A percentile compares a stretch with the other conserved stretches of the same genome.
Evolutionary conservation across 2,113 vertebrate species (phyloP).

Genomic region (Neodontobutis hainanensis): DNA sequence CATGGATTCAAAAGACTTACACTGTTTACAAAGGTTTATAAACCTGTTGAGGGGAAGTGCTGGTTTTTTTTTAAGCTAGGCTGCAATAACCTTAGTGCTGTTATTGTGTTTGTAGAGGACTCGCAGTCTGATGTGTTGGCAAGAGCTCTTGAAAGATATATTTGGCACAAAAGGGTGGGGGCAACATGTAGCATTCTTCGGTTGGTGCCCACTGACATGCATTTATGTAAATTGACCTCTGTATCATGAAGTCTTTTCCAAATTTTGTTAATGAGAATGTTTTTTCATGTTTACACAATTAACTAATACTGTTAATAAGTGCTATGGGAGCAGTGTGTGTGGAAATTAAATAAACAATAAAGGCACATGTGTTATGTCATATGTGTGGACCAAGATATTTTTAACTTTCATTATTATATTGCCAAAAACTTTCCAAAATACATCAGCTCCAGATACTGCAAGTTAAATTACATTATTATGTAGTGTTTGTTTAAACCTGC

Average conservation of each 20-base stretch:
- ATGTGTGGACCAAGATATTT: no score
- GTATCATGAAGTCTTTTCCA: neutral
- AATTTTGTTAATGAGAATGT: neutral
- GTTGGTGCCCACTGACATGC: slow-evolving; percentile 26
- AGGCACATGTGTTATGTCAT: no score
- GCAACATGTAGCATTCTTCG: slow-evolving; percentile 22
- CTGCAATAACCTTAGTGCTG: slow-evolving; percentile 57
- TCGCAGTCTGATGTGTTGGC: slow-evolving; percentile 33
- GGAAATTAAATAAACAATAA: no score
- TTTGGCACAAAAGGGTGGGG: slow-evolving; percentile 58
- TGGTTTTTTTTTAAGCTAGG: slow-evolving; percentile 60
- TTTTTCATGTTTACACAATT: neutral
- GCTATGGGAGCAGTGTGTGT: no score
- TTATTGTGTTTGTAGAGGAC: slow-evolving; percentile 50
- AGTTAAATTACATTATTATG: no score
- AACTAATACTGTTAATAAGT: neutral
- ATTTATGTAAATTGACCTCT: slow-evolving; percentile 4
- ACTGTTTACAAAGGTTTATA: slow-evolving; percentile 11
- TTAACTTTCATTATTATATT: no score
- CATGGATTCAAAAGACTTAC: no score
- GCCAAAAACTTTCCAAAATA: no score
- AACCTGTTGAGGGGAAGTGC: slow-evolving; percentile 44
- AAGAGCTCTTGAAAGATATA: slow-evolving; percentile 57
- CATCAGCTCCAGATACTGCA: no score
- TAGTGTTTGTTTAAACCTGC: no score